A percentile compares a stretch with the other conserved stretches of the same genome.
Conservation (phyloP, 2,113 vertebrate species). For the Leptocoma aspasia region DNA sequence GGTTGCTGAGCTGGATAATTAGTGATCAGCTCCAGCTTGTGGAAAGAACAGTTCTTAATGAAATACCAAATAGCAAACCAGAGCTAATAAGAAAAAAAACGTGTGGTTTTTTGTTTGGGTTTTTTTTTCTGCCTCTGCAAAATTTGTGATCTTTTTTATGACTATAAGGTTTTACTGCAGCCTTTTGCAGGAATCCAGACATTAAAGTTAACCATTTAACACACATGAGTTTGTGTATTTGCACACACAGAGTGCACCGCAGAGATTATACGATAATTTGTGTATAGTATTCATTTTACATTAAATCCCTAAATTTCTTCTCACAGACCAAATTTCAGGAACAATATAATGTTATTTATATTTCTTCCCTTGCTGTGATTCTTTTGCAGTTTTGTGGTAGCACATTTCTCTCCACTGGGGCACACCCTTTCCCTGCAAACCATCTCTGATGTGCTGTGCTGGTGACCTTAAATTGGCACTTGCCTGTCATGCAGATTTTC, state of each 20-base stretch:
- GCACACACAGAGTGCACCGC: not conserved
- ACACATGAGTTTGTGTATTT: not conserved
- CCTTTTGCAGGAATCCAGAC: not conserved
- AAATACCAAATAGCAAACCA: not conserved
- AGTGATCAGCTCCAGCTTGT: not conserved
- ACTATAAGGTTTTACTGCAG: not conserved
- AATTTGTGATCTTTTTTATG: not conserved
- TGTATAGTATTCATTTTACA: not conserved
- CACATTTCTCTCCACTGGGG: not conserved
- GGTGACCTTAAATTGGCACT: not conserved
- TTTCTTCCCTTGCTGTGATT: not conserved
- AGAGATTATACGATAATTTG: not conserved
- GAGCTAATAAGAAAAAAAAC: not conserved
- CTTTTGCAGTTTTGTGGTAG: not conserved
- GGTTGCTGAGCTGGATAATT: constrained; percentile 34
- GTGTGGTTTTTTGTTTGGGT: too few species aligned
- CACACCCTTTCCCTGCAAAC: not conserved
- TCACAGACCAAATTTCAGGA: not conserved
- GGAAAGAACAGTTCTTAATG: not conserved
- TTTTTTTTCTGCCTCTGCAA: not conserved
- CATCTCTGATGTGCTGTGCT: not conserved
- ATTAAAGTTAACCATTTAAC: not conserved
- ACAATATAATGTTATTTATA: not conserved
- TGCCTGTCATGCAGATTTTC: not conserved
- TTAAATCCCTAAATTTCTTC: not conserved